A percentile compares a stretch with the other conserved stretches of the same genome.
These are phyloP conservation scores for Temnothorax rugatulus DNA, from an alignment of 2,888 invertebrate genomes.

Conservation along the genomic window DNA sequence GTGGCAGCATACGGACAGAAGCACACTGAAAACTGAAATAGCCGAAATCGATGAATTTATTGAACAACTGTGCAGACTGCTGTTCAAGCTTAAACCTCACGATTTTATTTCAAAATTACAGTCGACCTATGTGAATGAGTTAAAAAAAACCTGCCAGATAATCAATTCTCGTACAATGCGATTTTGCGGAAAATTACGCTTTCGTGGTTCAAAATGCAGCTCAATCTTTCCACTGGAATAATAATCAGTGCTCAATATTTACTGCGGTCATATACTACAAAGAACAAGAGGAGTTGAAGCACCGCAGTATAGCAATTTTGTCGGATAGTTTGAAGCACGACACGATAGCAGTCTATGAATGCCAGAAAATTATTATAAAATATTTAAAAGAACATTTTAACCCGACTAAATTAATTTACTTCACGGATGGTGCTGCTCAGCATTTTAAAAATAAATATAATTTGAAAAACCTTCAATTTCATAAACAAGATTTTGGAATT, in stretches of 20 bases:
- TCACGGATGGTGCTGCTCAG: neutral
- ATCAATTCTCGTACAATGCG: neutral
- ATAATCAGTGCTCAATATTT: neutral
- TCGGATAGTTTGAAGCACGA: neutral
- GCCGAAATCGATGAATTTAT: neutral
- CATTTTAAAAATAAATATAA: conserved; percentile 4
- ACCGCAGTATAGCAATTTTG: neutral
- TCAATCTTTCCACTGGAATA: conserved; percentile 1
- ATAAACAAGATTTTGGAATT: too few species aligned
- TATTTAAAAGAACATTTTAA: neutral
- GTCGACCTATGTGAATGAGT: neutral
- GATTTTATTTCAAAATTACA: neutral
- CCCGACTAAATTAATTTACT: neutral
- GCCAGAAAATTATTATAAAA: neutral
- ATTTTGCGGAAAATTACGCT: conserved; percentile 17
- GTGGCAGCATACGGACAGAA: neutral
- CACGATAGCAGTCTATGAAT: neutral
- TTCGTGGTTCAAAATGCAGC: too few species aligned
- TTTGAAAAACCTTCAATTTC: neutral
- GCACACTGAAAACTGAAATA: neutral
- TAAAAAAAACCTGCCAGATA: neutral
- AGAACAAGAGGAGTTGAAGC: neutral
- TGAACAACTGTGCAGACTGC: neutral
- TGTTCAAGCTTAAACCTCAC: neutral
- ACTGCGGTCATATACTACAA: neutral